Conservation (phyloP, 2,888 invertebrate species). For the Podabrus alpinus region DNA sequence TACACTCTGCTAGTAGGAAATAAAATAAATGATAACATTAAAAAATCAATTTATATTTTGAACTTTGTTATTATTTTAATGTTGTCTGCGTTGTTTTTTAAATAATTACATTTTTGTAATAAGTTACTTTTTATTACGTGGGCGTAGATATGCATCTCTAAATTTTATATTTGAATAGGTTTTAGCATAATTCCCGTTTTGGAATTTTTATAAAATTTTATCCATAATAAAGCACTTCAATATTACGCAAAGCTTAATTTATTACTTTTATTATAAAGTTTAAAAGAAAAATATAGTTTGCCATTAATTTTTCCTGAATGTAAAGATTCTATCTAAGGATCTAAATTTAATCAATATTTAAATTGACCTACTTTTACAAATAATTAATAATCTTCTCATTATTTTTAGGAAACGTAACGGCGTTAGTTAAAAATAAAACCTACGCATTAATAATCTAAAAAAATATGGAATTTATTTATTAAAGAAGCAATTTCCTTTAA, state of each 20-base stretch:
- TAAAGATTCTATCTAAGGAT: neutral
- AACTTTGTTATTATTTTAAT: neutral
- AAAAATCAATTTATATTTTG: neutral
- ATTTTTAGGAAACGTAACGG: neutral
- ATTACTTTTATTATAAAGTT: neutral
- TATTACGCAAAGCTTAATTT: neutral
- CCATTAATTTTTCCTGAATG: neutral
- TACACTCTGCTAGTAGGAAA: neutral
- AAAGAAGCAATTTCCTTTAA: neutral
- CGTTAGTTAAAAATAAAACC: neutral
- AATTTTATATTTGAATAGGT: neutral
- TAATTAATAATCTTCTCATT: neutral
- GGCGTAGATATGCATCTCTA: neutral
- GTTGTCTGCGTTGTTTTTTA: neutral
- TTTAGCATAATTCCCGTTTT: neutral
- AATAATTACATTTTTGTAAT: neutral
- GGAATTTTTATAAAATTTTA: neutral
- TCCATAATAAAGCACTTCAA: neutral
- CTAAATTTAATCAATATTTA: neutral
- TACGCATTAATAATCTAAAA: neutral
- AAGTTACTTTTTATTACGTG: neutral
- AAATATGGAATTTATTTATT: neutral
- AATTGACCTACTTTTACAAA: neutral
- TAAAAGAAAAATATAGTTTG: neutral
- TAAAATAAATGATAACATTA: neutral